Evolutionary conservation across 2,797 vertebrate genomes (phyloP).

Genomic region (Notolabrus celidotus): DNA sequence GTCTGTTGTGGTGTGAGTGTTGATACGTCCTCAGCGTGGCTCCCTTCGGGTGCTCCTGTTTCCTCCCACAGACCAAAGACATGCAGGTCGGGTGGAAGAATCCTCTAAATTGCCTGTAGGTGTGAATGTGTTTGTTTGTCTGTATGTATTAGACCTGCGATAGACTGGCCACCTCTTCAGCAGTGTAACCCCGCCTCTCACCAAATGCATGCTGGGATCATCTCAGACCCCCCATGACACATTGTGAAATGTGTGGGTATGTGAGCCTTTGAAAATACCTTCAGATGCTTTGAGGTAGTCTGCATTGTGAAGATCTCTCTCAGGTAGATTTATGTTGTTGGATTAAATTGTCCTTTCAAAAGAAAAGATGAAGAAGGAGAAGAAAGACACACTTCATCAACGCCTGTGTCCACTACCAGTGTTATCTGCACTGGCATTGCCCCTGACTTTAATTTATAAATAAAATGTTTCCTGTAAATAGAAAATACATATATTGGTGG

Average conservation of each 20-base stretch:
- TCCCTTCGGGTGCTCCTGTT: slow-evolving; percentile 10
- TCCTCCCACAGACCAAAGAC: slow-evolving; percentile 38
- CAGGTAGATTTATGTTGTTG: not conserved
- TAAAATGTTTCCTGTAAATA: too few species aligned
- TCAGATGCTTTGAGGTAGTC: not conserved
- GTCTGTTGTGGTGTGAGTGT: slow-evolving; percentile 8
- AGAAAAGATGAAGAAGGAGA: too few species aligned
- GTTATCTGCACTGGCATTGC: too few species aligned
- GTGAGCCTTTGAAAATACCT: slow-evolving; percentile 2
- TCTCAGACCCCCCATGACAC: not conserved
- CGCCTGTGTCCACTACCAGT: too few species aligned
- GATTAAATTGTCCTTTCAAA: not conserved
- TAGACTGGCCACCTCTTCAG: slow-evolving; percentile 36
- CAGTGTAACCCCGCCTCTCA: slow-evolving; percentile 28
- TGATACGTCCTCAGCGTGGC: slow-evolving; percentile 12
- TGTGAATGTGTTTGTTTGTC: slow-evolving; percentile 24
- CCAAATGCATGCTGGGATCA: slow-evolving; percentile 42
- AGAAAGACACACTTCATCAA: too few species aligned
- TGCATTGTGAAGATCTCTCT: not conserved
- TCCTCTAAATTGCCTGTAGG: slow-evolving; percentile 38
- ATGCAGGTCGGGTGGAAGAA: slow-evolving; percentile 44
- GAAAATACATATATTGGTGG: too few species aligned
- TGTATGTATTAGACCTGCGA: slow-evolving; percentile 35
- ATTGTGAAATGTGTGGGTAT: slow-evolving; percentile 3
- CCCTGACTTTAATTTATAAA: too few species aligned